phyloP scores from a whole-genome alignment of 2,113 vertebrate species.

The Pipra filicauda region DNA sequence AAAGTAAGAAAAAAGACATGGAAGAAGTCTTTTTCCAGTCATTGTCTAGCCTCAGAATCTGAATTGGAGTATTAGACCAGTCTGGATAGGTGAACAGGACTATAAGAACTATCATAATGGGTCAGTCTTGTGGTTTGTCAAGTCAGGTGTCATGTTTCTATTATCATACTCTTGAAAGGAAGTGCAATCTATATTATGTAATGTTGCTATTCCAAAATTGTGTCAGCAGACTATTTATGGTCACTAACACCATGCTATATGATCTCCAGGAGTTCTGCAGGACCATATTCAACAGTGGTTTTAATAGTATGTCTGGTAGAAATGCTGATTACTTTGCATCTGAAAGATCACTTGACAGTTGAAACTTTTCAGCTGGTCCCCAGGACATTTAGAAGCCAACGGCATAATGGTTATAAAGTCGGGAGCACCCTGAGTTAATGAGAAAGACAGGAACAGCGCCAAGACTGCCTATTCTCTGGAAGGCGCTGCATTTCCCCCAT shows the following conservation, averaged over 20 bases:
- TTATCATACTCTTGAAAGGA: background rate
- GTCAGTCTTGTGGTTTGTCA: background rate
- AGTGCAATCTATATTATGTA: background rate
- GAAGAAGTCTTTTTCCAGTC: background rate
- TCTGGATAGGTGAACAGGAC: background rate
- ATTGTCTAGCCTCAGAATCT: background rate
- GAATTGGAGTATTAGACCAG: background rate
- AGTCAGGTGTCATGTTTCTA: background rate
- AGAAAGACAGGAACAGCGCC: background rate
- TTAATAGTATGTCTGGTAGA: background rate
- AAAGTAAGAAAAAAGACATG: background rate
- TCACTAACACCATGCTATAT: background rate
- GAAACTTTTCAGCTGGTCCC: background rate
- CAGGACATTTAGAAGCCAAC: background rate
- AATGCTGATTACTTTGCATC: background rate
- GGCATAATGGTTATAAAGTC: background rate
- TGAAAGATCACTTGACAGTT: background rate
- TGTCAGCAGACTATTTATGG: background rate
- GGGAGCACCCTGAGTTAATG: background rate
- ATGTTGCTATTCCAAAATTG: background rate
- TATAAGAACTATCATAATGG: background rate
- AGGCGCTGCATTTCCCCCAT: background rate
- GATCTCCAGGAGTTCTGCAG: background rate
- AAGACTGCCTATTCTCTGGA: background rate
- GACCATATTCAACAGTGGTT: background rate